These are phyloP conservation scores for Orientallactaga sibirica DNA, from an alignment of 2,797 vertebrate genomes.

Conservation along the genomic window DNA sequence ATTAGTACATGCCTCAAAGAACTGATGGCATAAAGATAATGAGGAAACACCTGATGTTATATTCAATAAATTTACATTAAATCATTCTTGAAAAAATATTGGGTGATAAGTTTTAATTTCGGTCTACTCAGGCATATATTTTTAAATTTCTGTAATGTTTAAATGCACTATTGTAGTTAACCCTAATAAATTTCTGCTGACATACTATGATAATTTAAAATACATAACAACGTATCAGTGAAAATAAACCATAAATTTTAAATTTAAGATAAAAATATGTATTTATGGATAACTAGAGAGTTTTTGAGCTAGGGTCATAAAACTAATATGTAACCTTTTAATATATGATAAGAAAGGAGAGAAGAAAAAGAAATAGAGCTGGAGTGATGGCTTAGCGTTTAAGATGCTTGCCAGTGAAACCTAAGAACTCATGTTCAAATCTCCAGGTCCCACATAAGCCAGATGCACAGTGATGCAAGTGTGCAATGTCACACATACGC, in stretches of 20 bases:
- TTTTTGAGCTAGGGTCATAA: slow-evolving; percentile 1
- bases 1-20: not conserved
- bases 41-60: not conserved
- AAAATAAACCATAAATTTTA: slow-evolving; percentile 30
- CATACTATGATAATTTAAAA: slow-evolving; percentile 39
- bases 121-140: not conserved
- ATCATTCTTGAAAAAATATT: slow-evolving; percentile 28
- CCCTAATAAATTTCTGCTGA: slow-evolving; percentile 16
- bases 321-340: not conserved
- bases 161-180: not conserved
- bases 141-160: slow-evolving; percentile 48
- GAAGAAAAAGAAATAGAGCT: not conserved
- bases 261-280: slow-evolving; percentile 32
- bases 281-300: slow-evolving; percentile 20
- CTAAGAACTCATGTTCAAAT: too few species aligned
- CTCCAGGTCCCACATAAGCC: too few species aligned
- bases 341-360: not conserved
- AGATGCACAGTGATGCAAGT: too few species aligned
- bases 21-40: slow-evolving; percentile 10
- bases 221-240: not conserved
- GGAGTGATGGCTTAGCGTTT: too few species aligned
- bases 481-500: too few species aligned
- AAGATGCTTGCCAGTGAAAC: too few species aligned
- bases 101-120: slow-evolving; percentile 18
- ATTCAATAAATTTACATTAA: slow-evolving; percentile 33